phyloP scores from a whole-genome alignment of 1,140 invertebrate genomes.

The Rhopalosiphum maidis region DNA sequence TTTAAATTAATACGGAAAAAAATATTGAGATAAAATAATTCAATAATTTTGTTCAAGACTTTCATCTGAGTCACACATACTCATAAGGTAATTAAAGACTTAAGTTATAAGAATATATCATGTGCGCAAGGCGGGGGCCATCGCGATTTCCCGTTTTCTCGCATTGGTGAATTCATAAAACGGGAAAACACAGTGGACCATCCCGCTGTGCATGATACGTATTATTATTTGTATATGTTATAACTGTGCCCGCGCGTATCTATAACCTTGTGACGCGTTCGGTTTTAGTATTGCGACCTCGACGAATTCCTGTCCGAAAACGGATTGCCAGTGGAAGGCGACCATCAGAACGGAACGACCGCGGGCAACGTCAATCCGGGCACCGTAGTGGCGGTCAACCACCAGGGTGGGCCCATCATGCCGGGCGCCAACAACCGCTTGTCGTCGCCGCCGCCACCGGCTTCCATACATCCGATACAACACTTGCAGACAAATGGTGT shows the following conservation, averaged over 20 bases:
- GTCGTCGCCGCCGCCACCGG: slow-evolving; percentile 84
- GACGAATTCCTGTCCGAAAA: slow-evolving; percentile 96
- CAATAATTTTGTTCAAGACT: not conserved
- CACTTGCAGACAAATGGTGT: slow-evolving; percentile 48
- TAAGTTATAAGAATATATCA: too few species aligned
- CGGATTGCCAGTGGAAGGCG: slow-evolving; percentile 79
- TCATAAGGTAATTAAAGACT: too few species aligned
- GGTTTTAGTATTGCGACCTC: slow-evolving; percentile 86
- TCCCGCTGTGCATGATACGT: too few species aligned
- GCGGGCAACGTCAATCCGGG: slow-evolving; percentile 48
- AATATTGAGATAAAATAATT: not conserved
- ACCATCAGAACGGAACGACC: slow-evolving; percentile 61
- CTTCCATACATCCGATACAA: slow-evolving; percentile 64
- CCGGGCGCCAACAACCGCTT: slow-evolving; percentile 82
- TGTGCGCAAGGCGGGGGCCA: too few species aligned
- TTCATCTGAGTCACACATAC: too few species aligned
- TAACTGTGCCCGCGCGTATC: too few species aligned
- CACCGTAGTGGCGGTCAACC: slow-evolving; percentile 73
- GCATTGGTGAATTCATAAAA: too few species aligned
- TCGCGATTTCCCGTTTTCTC: too few species aligned
- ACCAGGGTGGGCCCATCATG: slow-evolving; percentile 78
- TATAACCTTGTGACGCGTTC: not conserved
- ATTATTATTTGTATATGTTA: too few species aligned
- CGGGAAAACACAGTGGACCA: too few species aligned
- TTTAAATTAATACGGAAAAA: not conserved